A percentile compares a stretch with the other conserved stretches of the same genome.
phyloP scores from a whole-genome alignment of 2,888 invertebrate species.

The Aromia moschata region DNA sequence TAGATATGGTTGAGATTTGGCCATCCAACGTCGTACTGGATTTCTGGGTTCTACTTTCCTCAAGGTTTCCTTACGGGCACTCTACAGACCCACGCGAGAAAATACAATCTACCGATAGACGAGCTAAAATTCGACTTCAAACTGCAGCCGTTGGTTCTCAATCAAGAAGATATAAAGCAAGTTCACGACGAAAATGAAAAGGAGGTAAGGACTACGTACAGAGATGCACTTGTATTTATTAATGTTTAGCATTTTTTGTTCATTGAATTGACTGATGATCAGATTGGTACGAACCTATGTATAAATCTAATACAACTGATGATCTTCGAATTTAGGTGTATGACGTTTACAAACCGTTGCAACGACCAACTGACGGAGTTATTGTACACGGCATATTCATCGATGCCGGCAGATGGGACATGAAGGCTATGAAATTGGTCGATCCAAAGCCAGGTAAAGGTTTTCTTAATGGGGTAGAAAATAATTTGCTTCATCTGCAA shows the following conservation, averaged over 20 bases:
- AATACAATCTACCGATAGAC: constrained; percentile 88
- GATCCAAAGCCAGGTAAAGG: constrained; percentile 78
- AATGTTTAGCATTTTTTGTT: no score
- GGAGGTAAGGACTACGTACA: constrained; percentile 57
- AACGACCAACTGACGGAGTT: constrained; percentile 72
- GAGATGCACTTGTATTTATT: no score
- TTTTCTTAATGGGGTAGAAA: no score
- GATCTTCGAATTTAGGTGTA: constrained; percentile 57
- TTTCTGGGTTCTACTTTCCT: constrained; percentile 93
- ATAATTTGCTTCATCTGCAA: no score
- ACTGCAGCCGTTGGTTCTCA: constrained; percentile 67
- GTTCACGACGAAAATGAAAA: constrained; percentile 58
- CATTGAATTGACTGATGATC: no score
- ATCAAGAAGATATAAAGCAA: constrained; percentile 74
- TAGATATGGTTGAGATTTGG: constrained; percentile 77
- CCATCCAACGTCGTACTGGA: constrained; percentile 86
- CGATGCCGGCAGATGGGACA: constrained; percentile 90
- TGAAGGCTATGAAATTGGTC: constrained; percentile 70
- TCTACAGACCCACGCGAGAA: constrained; percentile 88
- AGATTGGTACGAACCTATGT: no score
- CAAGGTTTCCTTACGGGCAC: constrained; percentile 93
- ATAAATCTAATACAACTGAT: no score
- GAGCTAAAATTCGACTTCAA: constrained; percentile 82
- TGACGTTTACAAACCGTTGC: constrained; percentile 67
- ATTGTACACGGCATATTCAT: constrained; percentile 84